These are phyloP conservation scores for Tetheella fluctuosa DNA, from an alignment of 2,888 invertebrate genomes.

Conservation along the genomic window DNA sequence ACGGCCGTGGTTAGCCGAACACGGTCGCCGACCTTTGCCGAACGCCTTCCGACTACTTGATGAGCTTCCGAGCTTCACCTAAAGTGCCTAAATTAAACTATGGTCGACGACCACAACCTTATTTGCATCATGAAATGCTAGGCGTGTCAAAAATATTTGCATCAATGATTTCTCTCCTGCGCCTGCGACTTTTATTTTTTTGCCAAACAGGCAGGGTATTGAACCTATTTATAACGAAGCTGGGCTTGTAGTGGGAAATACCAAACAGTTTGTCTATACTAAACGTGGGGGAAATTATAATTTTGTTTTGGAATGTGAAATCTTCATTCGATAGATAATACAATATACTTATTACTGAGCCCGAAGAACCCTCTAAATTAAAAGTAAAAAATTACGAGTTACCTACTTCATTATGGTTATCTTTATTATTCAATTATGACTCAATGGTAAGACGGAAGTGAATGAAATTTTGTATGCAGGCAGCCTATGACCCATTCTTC, in stretches of 20 bases:
- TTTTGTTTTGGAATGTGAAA: conserved; percentile 38
- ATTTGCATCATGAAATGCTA: conserved; percentile 26
- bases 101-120: conserved; percentile 45
- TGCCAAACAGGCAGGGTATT: conserved; percentile 36
- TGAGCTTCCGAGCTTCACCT: conserved; percentile 55
- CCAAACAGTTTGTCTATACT: conserved; percentile 33
- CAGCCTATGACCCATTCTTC: conserved; percentile 6
- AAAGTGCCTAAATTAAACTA: conserved; percentile 22
- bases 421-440: not conserved
- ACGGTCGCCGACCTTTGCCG: conserved; percentile 69
- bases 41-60: conserved; percentile 63
- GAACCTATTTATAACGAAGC: conserved; percentile 36
- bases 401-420: not conserved
- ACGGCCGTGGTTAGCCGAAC: conserved; percentile 67
- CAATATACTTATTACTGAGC: not conserved
- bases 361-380: not conserved
- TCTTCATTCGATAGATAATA: conserved; percentile 18
- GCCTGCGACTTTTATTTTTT: not conserved
- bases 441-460: not conserved
- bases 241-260: conserved; percentile 48
- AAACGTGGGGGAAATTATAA: conserved; percentile 59
- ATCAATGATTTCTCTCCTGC: not conserved
- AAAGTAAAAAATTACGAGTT: not conserved
- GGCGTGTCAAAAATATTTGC: not conserved
- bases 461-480: conserved; percentile 1